Evolutionary conservation across 2,888 invertebrate species (phyloP), one percentile per base, ranked within the genome.

Genomic region (Andricus curvator): DNA sequence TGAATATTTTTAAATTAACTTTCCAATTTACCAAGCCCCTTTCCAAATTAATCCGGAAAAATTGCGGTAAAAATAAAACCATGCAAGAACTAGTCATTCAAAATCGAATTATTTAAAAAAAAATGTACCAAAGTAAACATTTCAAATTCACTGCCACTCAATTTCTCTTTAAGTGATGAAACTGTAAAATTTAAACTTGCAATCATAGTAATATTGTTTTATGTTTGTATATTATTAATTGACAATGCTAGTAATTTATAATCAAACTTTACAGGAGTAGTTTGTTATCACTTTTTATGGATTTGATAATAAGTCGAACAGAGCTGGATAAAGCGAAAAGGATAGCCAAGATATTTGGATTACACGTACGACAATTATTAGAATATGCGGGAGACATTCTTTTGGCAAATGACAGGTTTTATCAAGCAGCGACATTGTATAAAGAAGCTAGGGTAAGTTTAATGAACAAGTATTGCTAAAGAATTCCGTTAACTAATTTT

Each of bases 331-430:
- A 93, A 87, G 95, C 95, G 11, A 95, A 94, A 86, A 93, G 93
- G 86, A 89, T 95, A 64, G 94, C 95, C 1, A 91, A 93, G 76
- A 93, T 95, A 77, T 95, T 95, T 88, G 94, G 95, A 74, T 92
- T 96, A 78, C 95, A 95, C 87, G 93, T 96, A 76, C 95, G 95
- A 83, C 94, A 95, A 78, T 93, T 96, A 78, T 94, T 98, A 84
- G 96, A 97, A 90, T 95, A 95, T 86, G 96, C 97, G 48, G 97
- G 97, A 0, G 98, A 98, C 92, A 94, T 96, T 91, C 94, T 97
- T 88, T 93, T 98, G 89, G 94, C 96, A 5, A 95, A 96, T 82
- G 96, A 96, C 20, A 95, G 96, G 86, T 95, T 96, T 82, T 94
- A 96, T 77, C 96, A 96, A 82, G 98, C 98, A 0, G 94, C 96